Conservation (phyloP, 2,797 vertebrate genomes). For the Urocyon cinereoargenteus region DNA sequence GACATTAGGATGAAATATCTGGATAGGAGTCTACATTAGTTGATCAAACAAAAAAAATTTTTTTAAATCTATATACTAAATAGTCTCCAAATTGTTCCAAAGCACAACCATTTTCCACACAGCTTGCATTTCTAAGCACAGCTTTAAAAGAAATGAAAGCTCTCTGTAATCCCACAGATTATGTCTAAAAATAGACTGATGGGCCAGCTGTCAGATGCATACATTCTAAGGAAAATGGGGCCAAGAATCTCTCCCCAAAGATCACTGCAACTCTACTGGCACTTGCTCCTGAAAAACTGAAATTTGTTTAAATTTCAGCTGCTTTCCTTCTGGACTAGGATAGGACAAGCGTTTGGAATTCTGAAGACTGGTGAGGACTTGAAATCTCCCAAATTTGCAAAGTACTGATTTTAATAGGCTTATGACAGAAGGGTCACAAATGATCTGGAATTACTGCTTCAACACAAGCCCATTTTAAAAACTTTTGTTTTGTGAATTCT, state of each 20-base stretch:
- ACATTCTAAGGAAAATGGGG: conserved; percentile 10
- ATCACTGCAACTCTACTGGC: neutral
- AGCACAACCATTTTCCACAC: conserved; percentile 57
- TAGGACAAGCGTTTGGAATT: conserved; percentile 23
- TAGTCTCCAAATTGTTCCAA: conserved; percentile 58
- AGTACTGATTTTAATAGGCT: neutral
- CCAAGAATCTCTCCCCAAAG: conserved; percentile 53
- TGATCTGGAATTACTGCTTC: conserved; percentile 46
- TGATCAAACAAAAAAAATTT: conserved; percentile 41
- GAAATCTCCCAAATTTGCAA: conserved; percentile 60
- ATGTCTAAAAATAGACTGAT: conserved; percentile 71
- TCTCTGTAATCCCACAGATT: conserved; percentile 73
- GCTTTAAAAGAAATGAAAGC: conserved; percentile 72
- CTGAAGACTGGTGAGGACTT: neutral
- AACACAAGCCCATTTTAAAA: neutral
- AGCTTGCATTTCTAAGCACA: conserved; percentile 59
- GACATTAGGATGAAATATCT: conserved; percentile 59
- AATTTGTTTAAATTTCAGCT: conserved; percentile 27
- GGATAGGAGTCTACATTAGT: neutral
- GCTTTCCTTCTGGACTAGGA: conserved; percentile 8
- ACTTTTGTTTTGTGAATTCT: conserved; percentile 25
- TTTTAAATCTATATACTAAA: conserved; percentile 39
- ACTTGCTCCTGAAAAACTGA: conserved; percentile 34
- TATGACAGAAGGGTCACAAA: neutral
- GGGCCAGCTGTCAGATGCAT: conserved; percentile 67